Base-by-base conservation (phyloP, 1,140 invertebrate species). In the Metopolophium dirhodum region DNA sequence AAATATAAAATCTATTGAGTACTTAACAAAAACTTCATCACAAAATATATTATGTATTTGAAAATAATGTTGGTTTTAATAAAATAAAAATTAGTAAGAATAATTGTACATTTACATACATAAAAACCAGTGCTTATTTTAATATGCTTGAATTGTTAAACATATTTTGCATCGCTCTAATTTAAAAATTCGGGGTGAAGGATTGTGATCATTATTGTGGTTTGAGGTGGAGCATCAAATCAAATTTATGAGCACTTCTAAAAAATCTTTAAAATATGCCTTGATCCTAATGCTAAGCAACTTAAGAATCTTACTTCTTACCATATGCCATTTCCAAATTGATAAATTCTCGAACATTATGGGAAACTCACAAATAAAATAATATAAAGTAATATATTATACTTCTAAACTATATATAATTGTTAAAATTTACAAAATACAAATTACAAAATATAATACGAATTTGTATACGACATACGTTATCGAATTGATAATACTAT, bases 311-410 rank as follows among this genome's bases (percentile, higher is more conserved):
- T 68, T 26, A 26, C 8, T 61, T 54, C 77, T 85, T 86, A 93
- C 91, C 91, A 93, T 93, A 85, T 93, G 91, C 91, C 91, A 93
- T 83, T 93, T 93, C 91, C 91, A 85, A 85, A 93, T 93, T 37
- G 77, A 93, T 85, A 93, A 61, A 93, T 93, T 85, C 37, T 93
- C 91, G 37, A 93, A 93, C 91, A 93, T 93, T 41, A 83, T 93
- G 37, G 0, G 6, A 68, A 68, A 14, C 61, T 68, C 11, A n/a
- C 9, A 37, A 37, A n/a, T 30, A 61, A 57, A 4, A n/a, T 47
- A 14, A 57, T 14, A 41, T 90, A 41, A 0, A 61, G 37, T 26
- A 54, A 37, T 37, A n/a, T 2, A 47, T 0, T 1, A 7, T 51
- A 88, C n/a, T 49, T 35, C 20, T 49, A 0, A 35, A 87, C 0